These are phyloP conservation scores for Phenganax marumi DNA, from an alignment of 92 coral and sea anemone species.

Conservation along the genomic window DNA sequence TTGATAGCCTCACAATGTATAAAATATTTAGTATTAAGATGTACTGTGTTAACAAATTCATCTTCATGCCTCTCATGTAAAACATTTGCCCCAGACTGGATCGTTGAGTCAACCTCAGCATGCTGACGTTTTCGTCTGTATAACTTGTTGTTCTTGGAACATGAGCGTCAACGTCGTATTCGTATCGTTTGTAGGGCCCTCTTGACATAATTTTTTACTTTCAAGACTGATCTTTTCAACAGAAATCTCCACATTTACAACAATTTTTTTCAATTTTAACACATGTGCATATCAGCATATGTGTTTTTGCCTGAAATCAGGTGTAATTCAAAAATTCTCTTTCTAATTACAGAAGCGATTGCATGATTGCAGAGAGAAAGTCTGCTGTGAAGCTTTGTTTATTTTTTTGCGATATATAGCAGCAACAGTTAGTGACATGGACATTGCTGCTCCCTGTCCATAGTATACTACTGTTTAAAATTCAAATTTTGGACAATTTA, in stretches of 20 bases:
- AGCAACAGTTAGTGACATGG: too few relatives aligned
- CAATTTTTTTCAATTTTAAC: neutral
- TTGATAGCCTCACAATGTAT: neutral
- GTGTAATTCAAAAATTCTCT: too few relatives aligned
- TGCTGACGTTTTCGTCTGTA: constrained; percentile 11
- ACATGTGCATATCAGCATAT: neutral
- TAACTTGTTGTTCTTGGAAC: constrained; percentile 21
- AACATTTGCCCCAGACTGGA: neutral
- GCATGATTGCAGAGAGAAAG: too few relatives aligned
- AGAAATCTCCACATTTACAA: neutral
- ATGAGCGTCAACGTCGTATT: neutral
- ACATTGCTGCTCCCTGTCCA: too few relatives aligned
- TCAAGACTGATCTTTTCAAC: neutral
- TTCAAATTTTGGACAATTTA: too few relatives aligned
- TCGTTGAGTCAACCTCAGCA: neutral
- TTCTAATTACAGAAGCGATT: too few relatives aligned
- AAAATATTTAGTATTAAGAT: neutral
- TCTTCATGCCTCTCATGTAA: neutral
- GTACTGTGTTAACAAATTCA: constrained; percentile 8
- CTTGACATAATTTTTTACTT: constrained; percentile 10
- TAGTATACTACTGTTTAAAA: too few relatives aligned
- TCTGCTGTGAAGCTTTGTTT: too few relatives aligned
- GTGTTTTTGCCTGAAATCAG: too few relatives aligned
- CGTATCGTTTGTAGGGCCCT: neutral
- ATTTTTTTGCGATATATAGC: too few relatives aligned